Conservation (phyloP, 2,113 vertebrate genomes). For the Nyctibius bracteatus region DNA sequence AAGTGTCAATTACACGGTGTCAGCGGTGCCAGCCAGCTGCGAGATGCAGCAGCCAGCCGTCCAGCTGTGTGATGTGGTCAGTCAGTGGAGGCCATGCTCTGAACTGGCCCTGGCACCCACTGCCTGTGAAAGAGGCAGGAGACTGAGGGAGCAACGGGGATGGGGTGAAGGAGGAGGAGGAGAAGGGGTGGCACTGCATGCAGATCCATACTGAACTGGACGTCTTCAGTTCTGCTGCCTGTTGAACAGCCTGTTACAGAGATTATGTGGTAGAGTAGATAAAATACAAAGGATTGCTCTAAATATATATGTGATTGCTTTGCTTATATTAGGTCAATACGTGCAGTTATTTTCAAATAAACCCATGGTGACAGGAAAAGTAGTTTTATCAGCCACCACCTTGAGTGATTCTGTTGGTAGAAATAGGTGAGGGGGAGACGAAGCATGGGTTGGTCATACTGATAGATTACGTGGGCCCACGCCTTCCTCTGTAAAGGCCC, state of each 20-base stretch:
- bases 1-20: no score
- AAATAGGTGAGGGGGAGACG: background rate
- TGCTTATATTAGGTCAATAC: background rate
- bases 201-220: background rate
- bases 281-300: background rate
- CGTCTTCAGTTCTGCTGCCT: background rate
- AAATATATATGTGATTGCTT: background rate
- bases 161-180: background rate
- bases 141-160: background rate
- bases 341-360: background rate
- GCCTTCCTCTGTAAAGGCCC: background rate
- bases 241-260: background rate
- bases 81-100: background rate
- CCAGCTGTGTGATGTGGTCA: background rate
- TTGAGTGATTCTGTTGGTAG: background rate
- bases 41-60: no score
- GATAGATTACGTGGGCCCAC: background rate
- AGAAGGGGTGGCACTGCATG: background rate
- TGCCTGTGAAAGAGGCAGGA: background rate
- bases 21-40: background rate
- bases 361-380: rapidly evolving
- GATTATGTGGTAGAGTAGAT: background rate
- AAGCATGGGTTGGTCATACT: background rate
- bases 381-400: background rate
- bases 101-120: rapidly evolving